These are phyloP conservation scores for cattle (Bos taurus) DNA, from an alignment of 2,113 vertebrate genomes.

Conservation along the genomic window ARS-UCD2.0 NC_037331.1:118653501-118654000, in stretches of 20 bases:
- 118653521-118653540: not conserved
- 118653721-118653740: fast-evolving
- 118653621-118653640: too few relatives aligned
- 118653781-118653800: not conserved
- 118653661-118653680: fast-evolving
- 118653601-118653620: not conserved
- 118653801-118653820: not conserved
- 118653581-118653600: not conserved
- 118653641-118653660: fast-evolving
- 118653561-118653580: not conserved
- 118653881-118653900: not conserved
- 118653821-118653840: not conserved
- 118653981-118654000: not conserved
- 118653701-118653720: not conserved
- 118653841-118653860: not conserved
- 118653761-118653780: not conserved
- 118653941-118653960: not conserved
- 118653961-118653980: not conserved
- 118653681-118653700: not conserved
- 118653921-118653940: not conserved
- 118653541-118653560: too few relatives aligned
- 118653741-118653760: not conserved
- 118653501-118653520: not conserved
- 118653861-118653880: not conserved
- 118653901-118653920: not conserved